Evolutionary conservation across 2,888 invertebrate species (phyloP).

Genomic region (Diogma glabrata): DNA sequence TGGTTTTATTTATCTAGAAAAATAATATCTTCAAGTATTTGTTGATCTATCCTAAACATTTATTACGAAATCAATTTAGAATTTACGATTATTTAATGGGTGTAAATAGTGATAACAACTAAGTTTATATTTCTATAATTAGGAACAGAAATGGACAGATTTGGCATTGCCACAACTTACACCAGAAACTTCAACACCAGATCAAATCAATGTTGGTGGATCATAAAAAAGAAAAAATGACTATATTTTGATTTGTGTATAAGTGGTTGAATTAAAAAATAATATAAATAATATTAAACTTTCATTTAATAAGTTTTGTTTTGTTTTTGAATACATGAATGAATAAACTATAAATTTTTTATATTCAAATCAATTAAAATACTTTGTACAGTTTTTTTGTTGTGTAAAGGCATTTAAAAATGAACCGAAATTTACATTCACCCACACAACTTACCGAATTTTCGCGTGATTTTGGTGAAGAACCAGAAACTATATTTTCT

Average conservation of each 20-base stretch:
- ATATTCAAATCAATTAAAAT: too few relatives aligned
- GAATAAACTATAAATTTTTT: too few relatives aligned
- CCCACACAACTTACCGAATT: constrained; percentile 64
- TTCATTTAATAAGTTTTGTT: neutral
- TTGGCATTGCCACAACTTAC: constrained; percentile 36
- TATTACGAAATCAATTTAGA: too few relatives aligned
- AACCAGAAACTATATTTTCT: constrained; percentile 33
- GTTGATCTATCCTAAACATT: too few relatives aligned
- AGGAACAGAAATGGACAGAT: constrained; percentile 57
- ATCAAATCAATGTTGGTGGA: constrained; percentile 33
- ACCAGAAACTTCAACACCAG: constrained; percentile 32
- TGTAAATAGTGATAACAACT: too few relatives aligned
- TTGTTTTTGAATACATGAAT: too few relatives aligned
- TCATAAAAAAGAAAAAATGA: neutral
- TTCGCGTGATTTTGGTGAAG: constrained; percentile 42
- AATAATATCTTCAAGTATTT: too few relatives aligned
- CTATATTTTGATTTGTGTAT: neutral
- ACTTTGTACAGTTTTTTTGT: too few relatives aligned
- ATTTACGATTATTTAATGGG: too few relatives aligned
- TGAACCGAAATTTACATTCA: constrained; percentile 49
- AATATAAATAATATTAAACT: neutral
- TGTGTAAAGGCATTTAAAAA: too few relatives aligned
- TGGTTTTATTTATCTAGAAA: too few relatives aligned
- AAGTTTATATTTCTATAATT: neutral
- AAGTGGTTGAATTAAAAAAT: too few relatives aligned